Evolutionary conservation across 2,113 vertebrate species (phyloP).

Genomic region (Ceratotherium simum): DNA sequence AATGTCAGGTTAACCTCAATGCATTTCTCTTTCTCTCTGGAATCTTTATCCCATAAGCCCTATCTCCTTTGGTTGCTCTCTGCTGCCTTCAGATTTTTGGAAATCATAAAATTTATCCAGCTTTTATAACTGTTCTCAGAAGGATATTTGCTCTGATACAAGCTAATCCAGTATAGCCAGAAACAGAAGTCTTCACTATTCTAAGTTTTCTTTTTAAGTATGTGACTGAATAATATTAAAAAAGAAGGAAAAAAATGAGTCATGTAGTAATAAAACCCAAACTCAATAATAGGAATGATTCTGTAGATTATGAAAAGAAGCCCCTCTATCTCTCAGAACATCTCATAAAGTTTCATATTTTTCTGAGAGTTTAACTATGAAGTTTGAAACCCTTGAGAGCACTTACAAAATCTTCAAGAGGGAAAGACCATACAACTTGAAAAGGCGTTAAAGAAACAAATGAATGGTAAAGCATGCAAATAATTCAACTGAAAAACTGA

Average conservation of each 20-base stretch:
- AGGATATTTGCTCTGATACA: neutral
- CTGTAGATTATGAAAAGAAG: slow-evolving; percentile 12
- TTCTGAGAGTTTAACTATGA: slow-evolving; percentile 6
- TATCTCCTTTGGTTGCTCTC: neutral
- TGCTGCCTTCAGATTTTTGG: neutral
- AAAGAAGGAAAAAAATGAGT: neutral
- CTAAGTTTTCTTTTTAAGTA: neutral
- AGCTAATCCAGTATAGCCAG: neutral
- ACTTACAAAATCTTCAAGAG: slow-evolving; percentile 37
- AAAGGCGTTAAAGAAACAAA: slow-evolving; percentile 4
- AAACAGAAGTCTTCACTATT: slow-evolving; percentile 5
- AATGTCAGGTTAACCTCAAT: neutral
- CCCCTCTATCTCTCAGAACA: neutral
- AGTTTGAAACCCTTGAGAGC: neutral
- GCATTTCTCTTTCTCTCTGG: neutral
- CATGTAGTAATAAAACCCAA: neutral
- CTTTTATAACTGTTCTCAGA: neutral
- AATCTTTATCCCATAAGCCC: neutral
- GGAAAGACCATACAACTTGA: neutral
- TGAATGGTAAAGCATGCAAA: neutral
- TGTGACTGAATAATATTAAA: neutral
- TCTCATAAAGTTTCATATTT: slow-evolving; percentile 18
- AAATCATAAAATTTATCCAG: neutral
- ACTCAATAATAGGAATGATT: neutral
- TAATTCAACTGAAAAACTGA: neutral